These are phyloP conservation scores for Agrilus mali DNA, from an alignment of 2,888 invertebrate species.

Conservation along the genomic window DNA sequence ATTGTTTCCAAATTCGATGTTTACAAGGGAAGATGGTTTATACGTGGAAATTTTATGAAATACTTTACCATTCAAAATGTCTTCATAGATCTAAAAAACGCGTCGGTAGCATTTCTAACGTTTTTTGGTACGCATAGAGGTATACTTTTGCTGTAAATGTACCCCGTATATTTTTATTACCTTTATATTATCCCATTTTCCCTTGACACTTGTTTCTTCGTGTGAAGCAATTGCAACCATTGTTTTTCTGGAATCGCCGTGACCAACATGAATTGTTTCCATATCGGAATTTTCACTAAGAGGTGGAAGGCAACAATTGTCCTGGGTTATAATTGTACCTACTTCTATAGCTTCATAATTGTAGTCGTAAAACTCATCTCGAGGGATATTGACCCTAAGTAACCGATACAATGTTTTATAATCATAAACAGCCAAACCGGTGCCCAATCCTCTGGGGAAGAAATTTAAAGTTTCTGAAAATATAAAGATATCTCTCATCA, in stretches of 20 bases:
- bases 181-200: constrained; percentile 29
- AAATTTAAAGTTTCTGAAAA: constrained; percentile 24
- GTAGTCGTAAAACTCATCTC: constrained; percentile 10
- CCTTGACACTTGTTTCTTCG: constrained; percentile 25
- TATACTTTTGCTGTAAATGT: too few species aligned
- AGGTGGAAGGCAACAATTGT: too few species aligned
- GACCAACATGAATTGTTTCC: constrained; percentile 2
- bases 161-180: constrained; percentile 14
- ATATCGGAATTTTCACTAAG: too few species aligned
- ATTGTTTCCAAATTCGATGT: constrained; percentile 27
- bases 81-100: constrained; percentile 33
- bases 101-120: neutral
- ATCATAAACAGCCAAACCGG: constrained; percentile 29
- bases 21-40: constrained; percentile 37
- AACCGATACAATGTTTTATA: constrained; percentile 26
- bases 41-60: constrained; percentile 39
- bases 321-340: constrained; percentile 13
- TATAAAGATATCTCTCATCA: neutral
- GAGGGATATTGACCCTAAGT: constrained; percentile 13
- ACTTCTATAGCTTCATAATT: constrained; percentile 19
- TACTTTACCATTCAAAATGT: constrained; percentile 32
- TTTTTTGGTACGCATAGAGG: too few species aligned
- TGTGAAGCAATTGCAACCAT: constrained; percentile 31
- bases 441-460: constrained; percentile 25
- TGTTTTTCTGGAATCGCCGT: constrained; percentile 17